A percentile compares a stretch with the other conserved stretches of the same genome.
These are phyloP conservation scores for Heteronetta atricapilla DNA, from an alignment of 2,113 vertebrate genomes.

Conservation along the genomic window DNA sequence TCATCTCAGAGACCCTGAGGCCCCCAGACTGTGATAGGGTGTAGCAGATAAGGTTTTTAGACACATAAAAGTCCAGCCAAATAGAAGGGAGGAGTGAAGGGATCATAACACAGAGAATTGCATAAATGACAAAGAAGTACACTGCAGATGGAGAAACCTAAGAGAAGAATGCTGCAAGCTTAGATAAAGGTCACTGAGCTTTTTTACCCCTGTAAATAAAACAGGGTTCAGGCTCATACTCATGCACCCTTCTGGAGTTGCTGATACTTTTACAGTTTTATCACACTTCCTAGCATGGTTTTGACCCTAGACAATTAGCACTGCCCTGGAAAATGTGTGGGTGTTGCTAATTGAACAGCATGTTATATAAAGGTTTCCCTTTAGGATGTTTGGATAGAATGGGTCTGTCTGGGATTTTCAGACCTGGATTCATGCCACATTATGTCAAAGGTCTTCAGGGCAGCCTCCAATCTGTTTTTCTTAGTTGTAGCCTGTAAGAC, in stretches of 20 bases:
- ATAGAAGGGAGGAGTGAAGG: not conserved
- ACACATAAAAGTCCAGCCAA: not conserved
- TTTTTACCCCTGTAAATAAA: not conserved
- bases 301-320: not conserved
- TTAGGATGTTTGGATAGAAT: not conserved
- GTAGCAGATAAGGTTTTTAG: not conserved
- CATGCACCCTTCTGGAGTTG: not conserved
- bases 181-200: slow-evolving; percentile 40
- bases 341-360: not conserved
- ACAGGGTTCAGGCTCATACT: not conserved
- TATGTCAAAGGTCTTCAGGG: not conserved
- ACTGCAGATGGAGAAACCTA: not conserved
- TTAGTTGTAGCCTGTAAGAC: not conserved
- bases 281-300: not conserved
- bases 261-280: not conserved
- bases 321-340: not conserved
- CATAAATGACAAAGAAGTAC: not conserved
- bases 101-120: not conserved
- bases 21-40: not conserved
- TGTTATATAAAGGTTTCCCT: not conserved
- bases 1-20: not conserved
- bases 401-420: not conserved
- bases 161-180: slow-evolving; percentile 5
- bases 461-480: not conserved
- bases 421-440: not conserved